Evolutionary conservation across 2,888 invertebrate genomes (phyloP).

Genomic region (Asteroscopus sphinx): DNA sequence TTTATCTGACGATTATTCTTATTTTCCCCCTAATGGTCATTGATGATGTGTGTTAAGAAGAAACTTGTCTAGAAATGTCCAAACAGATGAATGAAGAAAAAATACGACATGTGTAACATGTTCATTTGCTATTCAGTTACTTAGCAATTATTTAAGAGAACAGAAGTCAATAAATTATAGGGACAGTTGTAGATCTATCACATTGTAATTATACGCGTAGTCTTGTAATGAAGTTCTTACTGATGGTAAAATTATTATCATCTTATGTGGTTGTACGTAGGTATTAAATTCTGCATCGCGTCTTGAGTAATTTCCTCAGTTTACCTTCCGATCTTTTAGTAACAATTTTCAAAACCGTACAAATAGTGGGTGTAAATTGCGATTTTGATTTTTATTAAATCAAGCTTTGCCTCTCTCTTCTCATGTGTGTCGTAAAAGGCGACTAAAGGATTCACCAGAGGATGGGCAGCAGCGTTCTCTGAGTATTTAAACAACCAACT

Average conservation of each 20-base stretch:
- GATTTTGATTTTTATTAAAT: no score
- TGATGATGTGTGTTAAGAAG: slow-evolving; percentile 17
- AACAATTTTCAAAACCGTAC: no score
- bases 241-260: slow-evolving; percentile 30
- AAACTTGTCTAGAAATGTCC: slow-evolving; percentile 4
- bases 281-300: slow-evolving; percentile 18
- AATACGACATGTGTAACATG: slow-evolving; percentile 8
- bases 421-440: no score
- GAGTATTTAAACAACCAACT: no score
- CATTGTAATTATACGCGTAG: slow-evolving; percentile 23
- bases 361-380: no score
- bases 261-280: not conserved
- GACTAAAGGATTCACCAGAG: no score
- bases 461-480: no score
- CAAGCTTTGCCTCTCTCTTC: no score
- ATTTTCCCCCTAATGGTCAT: slow-evolving; percentile 12
- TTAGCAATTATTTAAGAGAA: slow-evolving; percentile 13
- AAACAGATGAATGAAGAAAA: slow-evolving; percentile 15
- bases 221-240: slow-evolving; percentile 24
- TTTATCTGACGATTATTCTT: no score
- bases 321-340: no score
- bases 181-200: slow-evolving; percentile 30
- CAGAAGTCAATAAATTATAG: slow-evolving; percentile 37
- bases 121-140: slow-evolving; percentile 21
- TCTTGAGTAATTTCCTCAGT: no score